Base-by-base conservation (phyloP, 2,797 vertebrate species). In the Philypnodon macrostomus region DNA sequence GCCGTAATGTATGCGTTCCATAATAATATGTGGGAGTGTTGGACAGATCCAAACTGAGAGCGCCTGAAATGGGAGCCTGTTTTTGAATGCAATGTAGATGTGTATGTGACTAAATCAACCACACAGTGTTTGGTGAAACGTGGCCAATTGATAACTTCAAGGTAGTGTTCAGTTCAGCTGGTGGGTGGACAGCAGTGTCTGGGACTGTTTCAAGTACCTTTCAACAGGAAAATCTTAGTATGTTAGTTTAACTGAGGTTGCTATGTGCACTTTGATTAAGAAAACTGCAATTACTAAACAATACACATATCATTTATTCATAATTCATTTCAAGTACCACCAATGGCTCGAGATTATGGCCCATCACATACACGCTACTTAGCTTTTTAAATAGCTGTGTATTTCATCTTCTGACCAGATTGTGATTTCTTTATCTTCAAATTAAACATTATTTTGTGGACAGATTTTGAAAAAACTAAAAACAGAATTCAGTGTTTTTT, bases 91-190 rank as follows among this genome's bases (percentile, higher is more conserved):
- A 15, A 31, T 14, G 48, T 30, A 64, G 61, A 71, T 63, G 40
- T 37, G 34, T 34, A 47, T 56, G 64, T 63, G 57, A 75, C 63
- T 51, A 69, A 77, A 65, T 47, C 47, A 64, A 51, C 53, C 51
- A 47, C 63, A 68, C 61, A 58, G 46, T 34, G 51, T 13, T 23
- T 39, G 63, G 75, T 70, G 53, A 73, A 67, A 70, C 49, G 31
- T 47, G 72, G 46, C 72, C 45, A 70, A 58, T 65, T 73, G 53
- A 70, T 74, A 61, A 70, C 55, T 52, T 58, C 54, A 59, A 65
- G 69, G 67, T 39, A 53, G 51, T 72, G 44, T 65, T 49, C 32
- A 29, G 18, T 33, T 23, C 58, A 68, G 62, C 67, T 67, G 73
- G 63, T 70, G 67, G 72, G 55, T 44, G 63, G 60, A 63, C 53